Evolutionary conservation across 2,113 vertebrate genomes (phyloP).

Genomic region (Malurus alboscapulatus): DNA sequence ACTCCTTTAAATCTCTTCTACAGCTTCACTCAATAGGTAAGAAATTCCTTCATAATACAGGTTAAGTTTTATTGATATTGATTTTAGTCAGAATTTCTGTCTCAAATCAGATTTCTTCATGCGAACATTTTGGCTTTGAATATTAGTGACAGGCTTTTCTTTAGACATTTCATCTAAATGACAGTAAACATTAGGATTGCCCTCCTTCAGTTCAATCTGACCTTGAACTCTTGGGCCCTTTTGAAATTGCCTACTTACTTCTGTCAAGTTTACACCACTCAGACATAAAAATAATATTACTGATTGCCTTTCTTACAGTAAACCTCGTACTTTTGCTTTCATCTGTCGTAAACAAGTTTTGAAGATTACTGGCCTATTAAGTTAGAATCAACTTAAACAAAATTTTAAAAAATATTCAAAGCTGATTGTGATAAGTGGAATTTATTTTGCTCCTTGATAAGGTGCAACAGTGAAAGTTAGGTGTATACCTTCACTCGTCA

Average conservation of each 20-base stretch:
- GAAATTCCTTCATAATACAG: not conserved
- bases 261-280: not conserved
- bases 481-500: not conserved
- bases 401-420: not conserved
- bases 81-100: not conserved
- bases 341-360: not conserved
- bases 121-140: not conserved
- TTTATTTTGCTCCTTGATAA: not conserved
- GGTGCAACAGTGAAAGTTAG: not conserved
- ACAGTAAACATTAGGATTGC: slow-evolving; percentile 8
- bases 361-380: not conserved
- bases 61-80: not conserved
- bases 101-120: not conserved
- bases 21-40: not conserved
- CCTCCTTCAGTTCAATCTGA: not conserved
- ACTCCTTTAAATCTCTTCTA: not conserved
- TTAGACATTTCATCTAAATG: not conserved
- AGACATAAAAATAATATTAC: not conserved
- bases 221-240: not conserved
- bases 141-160: slow-evolving; percentile 7
- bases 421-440: not conserved
- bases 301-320: not conserved
- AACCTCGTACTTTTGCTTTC: not conserved
- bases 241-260: not conserved
- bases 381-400: not conserved